phyloP scores from a whole-genome alignment of 2,888 invertebrate species.

The Leptothorax acervorum region DNA sequence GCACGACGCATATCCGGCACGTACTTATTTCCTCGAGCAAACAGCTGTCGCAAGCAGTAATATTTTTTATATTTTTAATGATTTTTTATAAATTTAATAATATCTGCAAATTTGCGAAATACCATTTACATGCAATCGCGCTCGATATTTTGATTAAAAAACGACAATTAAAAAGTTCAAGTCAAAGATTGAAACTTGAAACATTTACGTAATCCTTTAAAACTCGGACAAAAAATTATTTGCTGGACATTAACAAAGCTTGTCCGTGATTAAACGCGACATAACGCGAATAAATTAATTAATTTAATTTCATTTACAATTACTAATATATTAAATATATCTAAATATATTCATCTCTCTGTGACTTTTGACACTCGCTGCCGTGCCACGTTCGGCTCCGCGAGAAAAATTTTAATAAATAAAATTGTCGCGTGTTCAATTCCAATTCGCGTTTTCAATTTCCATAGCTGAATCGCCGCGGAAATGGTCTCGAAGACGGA shows the following conservation, averaged over 20 bases:
- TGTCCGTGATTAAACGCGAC: neutral
- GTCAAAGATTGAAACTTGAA: neutral
- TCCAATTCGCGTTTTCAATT: slow-evolving; percentile 16
- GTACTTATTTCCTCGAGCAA: neutral
- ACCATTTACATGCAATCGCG: neutral
- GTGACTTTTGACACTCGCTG: neutral
- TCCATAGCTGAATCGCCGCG: neutral
- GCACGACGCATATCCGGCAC: neutral
- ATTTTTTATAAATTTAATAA: neutral
- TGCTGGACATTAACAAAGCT: slow-evolving; percentile 15
- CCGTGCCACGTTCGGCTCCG: neutral
- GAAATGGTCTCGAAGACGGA: neutral
- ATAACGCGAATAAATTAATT: no score
- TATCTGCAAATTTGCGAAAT: neutral
- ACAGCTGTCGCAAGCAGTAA: neutral
- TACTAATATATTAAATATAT: neutral
- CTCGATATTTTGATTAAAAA: neutral
- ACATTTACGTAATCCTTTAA: neutral
- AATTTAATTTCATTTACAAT: slow-evolving; percentile 4
- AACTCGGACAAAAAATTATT: neutral
- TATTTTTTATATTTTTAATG: neutral
- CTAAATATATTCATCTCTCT: neutral
- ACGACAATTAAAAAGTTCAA: neutral
- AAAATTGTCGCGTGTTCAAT: slow-evolving; percentile 8
- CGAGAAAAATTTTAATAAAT: slow-evolving; percentile 31